Percentiles rank a stretch among this genome's conserved stretches.
Evolutionary conservation across 2,888 invertebrate species (phyloP).

Genomic region (Hydraecia micacea): DNA sequence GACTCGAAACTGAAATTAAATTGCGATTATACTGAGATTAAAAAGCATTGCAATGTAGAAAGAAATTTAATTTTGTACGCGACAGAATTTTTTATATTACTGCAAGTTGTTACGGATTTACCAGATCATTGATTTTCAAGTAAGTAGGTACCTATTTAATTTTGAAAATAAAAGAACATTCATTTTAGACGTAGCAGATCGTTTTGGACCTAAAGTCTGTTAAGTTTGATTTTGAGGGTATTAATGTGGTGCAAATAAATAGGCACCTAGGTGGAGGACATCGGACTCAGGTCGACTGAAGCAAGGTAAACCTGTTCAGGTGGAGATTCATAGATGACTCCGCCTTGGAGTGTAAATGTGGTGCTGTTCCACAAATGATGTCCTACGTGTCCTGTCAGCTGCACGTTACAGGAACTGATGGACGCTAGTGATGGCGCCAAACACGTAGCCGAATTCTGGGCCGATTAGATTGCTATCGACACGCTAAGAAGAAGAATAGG

Average conservation of each 20-base stretch:
- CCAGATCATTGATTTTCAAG: constrained; percentile 45
- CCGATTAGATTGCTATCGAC: too few relatives aligned
- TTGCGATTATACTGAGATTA: constrained; percentile 79
- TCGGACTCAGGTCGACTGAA: too few relatives aligned
- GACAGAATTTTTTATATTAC: constrained; percentile 66
- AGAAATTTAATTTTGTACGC: constrained; percentile 79
- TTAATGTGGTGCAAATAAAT: not conserved
- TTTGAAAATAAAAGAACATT: constrained; percentile 1
- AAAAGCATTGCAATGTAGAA: constrained; percentile 74
- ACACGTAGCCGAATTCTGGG: too few relatives aligned
- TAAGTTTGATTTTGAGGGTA: not conserved
- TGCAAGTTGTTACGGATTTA: constrained; percentile 49
- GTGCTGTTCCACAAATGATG: too few relatives aligned
- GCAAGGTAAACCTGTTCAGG: too few relatives aligned
- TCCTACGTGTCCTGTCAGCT: too few relatives aligned
- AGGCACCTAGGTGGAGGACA: too few relatives aligned
- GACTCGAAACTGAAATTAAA: constrained; percentile 79
- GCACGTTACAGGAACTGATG: too few relatives aligned
- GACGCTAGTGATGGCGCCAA: too few relatives aligned
- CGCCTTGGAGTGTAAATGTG: too few relatives aligned
- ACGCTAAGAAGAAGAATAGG: too few relatives aligned
- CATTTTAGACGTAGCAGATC: not conserved
- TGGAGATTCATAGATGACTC: too few relatives aligned
- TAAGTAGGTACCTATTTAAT: constrained; percentile 9
- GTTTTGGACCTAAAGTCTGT: not conserved